Base-by-base conservation (phyloP, 2,797 vertebrate species). In the Neostethus bicornis region DNA sequence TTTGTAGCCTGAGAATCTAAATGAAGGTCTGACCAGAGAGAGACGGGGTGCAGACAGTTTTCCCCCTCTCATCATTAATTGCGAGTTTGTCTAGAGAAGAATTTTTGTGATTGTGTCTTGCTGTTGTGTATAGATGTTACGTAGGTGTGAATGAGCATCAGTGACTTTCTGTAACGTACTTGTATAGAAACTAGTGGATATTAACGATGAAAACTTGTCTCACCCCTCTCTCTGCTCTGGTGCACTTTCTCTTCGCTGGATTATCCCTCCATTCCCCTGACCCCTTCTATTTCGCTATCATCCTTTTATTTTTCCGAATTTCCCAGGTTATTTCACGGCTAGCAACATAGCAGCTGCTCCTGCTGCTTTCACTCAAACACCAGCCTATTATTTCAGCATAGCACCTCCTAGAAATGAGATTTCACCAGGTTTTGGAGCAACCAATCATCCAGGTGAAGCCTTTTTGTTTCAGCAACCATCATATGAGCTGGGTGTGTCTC, bases 291-390 rank as follows among this genome's bases (percentile, higher is more conserved):
- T 42, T 65, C 61, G 41, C 24, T 62, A 24, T 61, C 51, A 29
- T 69, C 16, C 38, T 69, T 34, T 59, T 43, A 50, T 73, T 70
- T 12, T 50, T 63, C 44, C 58, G 73, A 7, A 50, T 81, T 90
- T 90, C 88, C 83, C 87, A 89, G 88, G 83, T 48, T 7, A 56
- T 62, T 75, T 74, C 43, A 84, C 24, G 67, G 52, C 54, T 51
- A 45, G 55, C 16, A 78, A 49, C 58, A 5, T 48, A 32, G 32
- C 56, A 19, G 62, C 28, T 38, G 64, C 24, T 39, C 57, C 58
- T 56, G 75, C 70, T 34, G 57, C 66, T 46, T 68, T 68, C 54
- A 43, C 67, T 20, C 56, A 65, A 23, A 35, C 66, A 6, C 68
- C 81, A 34, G 43, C 56, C 48, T 45, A 42, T 12, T 39, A 24